Evolutionary conservation across 1,140 invertebrate species (phyloP).

Genomic region (Drosophila persimilis): DNA sequence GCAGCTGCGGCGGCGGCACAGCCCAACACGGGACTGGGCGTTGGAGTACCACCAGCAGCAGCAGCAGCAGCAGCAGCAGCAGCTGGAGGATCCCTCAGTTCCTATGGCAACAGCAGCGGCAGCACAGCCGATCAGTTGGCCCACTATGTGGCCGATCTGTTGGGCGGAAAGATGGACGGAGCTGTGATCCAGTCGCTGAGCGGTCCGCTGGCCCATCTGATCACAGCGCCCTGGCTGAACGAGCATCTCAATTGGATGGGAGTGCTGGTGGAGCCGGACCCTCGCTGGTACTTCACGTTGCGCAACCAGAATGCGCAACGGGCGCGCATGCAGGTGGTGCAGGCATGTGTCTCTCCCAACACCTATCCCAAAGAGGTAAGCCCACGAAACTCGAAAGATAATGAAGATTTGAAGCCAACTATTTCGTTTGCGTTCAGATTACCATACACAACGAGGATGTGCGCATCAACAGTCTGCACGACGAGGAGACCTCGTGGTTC

Average conservation of each 20-base stretch:
- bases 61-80: conserved; percentile 3
- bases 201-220: conserved; percentile 82
- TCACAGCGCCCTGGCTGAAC: conserved; percentile 86
- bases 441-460: conserved; percentile 87
- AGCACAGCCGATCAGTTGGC: conserved; percentile 83
- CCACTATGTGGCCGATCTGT: conserved; percentile 82
- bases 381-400: background rate
- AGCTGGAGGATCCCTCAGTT: conserved; percentile 46
- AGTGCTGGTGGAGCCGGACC: conserved; percentile 89
- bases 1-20: conserved; percentile 12
- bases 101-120: conserved; percentile 70
- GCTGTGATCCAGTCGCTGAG: conserved; percentile 85
- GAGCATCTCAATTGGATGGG: conserved; percentile 89
- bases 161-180: conserved; percentile 84
- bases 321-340: conserved; percentile 86
- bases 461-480: conserved; percentile 85
- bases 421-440: conserved; percentile 77
- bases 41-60: conserved; percentile 20
- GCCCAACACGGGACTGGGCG: conserved; percentile 9
- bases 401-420: too few relatives aligned
- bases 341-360: conserved; percentile 89
- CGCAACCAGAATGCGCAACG: conserved; percentile 84
- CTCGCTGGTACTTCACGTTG: conserved; percentile 87
- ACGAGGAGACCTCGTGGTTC: conserved; percentile 83
- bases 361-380: conserved; percentile 89